Evolutionary conservation across 2,797 vertebrate species (phyloP), one percentile per base, ranked within the genome.

Genomic region (Lacerta viridis): DNA sequence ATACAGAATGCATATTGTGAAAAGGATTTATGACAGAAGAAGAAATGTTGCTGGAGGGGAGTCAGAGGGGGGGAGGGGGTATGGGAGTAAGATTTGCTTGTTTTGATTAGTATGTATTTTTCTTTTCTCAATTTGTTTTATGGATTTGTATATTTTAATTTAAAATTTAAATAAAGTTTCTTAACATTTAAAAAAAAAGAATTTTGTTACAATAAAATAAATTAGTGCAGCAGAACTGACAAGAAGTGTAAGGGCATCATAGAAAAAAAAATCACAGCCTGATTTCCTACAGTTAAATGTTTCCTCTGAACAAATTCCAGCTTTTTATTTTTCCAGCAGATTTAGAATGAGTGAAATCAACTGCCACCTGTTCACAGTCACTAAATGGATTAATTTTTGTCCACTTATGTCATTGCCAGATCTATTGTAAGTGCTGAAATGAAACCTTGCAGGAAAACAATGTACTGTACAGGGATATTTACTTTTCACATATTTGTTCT

Each of bases 371-470:
- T 50, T 86, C 18, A 2, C 18, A n/a, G 17, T 36, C 29, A 33
- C 41, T 64, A 74, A 50, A 72, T 79, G 55, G 43, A 80, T 89
- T 68, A 74, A 66, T 80, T 76, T 85, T 81, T 80, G 41, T 41
- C 77, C 55, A 25, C 41, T 64, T 85, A 66, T 85, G 84, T 89
- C 69, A 66, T 50, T 64, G 25, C 29, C 13, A 39, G 75, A 75
- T 10, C 55, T 59, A 41, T 55, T 75, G 55, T 81, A 68, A 81
- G 20, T 6, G 23, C 71, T 81, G 18, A 23, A 81, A 50, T 15
- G 20, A 85, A 89, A 27, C 39, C 23, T 74, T 50, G 39, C 23
- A 39, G 29, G 20, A 80, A 84, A 80, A 66, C 41, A 72, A 84
- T 74, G 72, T 46, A 59, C 43, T 3, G 1, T 43, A 64, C 27